Conservation (phyloP, 2,888 invertebrate species). For the Nemapogon koenigi region DNA sequence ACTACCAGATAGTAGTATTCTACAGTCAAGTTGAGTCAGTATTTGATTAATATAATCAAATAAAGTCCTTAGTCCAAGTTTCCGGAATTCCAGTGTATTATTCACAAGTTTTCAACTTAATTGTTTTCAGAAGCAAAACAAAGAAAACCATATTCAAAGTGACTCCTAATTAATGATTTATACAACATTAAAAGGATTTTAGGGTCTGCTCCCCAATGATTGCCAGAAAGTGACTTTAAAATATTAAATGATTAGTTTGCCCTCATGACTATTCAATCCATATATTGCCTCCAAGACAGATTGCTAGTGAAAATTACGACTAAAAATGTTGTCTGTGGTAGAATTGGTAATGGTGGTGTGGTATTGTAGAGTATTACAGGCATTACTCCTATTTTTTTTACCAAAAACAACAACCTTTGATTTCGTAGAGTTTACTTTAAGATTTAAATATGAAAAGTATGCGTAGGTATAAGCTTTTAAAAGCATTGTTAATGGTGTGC, state of each 20-base stretch:
- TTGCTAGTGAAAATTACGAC: background rate
- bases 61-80: too few relatives aligned
- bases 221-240: background rate
- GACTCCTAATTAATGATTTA: background rate
- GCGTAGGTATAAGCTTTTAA: background rate
- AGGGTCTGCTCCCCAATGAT: background rate
- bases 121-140: background rate
- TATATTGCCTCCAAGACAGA: background rate
- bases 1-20: too few relatives aligned
- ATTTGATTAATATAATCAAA: too few relatives aligned
- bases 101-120: background rate
- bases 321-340: background rate
- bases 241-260: background rate
- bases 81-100: too few relatives aligned
- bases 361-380: background rate
- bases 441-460: slow-evolving; percentile 7
- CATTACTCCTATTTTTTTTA: background rate
- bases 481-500: background rate
- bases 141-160: background rate
- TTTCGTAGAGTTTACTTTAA: slow-evolving; percentile 1
- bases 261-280: background rate
- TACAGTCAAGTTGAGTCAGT: too few relatives aligned
- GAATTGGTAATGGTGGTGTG: background rate
- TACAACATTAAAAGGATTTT: too few relatives aligned
- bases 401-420: slow-evolving; percentile 6